Base-by-base conservation (phyloP, 2,113 vertebrate genomes). In the Sylvilagus bachmani region DNA sequence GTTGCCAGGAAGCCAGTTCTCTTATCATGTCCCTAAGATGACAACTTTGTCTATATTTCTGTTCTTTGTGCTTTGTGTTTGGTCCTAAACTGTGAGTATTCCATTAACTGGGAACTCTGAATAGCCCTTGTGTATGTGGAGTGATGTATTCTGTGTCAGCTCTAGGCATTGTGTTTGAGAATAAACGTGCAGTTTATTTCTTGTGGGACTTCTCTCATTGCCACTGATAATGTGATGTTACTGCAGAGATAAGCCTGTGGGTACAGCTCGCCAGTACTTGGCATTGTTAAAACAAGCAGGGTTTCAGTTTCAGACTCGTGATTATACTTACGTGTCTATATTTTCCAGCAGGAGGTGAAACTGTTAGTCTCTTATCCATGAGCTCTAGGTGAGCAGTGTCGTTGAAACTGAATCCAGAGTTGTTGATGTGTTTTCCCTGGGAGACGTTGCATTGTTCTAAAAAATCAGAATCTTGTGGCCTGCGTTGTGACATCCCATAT, bases 41-140 rank as follows among this genome's bases (percentile, higher is more conserved):
- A 69, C 70, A 27, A 71, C 87, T 88, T 90, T 90, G 33, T 93
- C 81, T 82, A 0, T 44, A 36, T 94, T 89, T 92, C 83, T 95
- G 36, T 69, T 81, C 95, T 96, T 94, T 96, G 95, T 97, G 92
- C 69, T 49, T 96, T 97, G 94, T 97, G 67, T 62, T 94, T 67
- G 6, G 62, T 74, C 58, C 92, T n/a, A 31, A 82, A 75, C 21
- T 86, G 38, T 74, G 84, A 95, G 16, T 87, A 9, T 86, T 90
- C 77, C 79, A 67, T 95, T 90, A 90, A 96, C 87, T 82, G 71
- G 58, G 81, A 69, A n/a, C 38, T 93, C 25, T 96, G 93, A 94
- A 90, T 64, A 53, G 53, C 75, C 25, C 11, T 92, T 96, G 93
- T 95, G 51, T 79, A 49, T 22, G 64, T 73, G 81, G 89, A 96